Conservation (phyloP, 2,888 invertebrate species). For the Sisyra terminalis region DNA sequence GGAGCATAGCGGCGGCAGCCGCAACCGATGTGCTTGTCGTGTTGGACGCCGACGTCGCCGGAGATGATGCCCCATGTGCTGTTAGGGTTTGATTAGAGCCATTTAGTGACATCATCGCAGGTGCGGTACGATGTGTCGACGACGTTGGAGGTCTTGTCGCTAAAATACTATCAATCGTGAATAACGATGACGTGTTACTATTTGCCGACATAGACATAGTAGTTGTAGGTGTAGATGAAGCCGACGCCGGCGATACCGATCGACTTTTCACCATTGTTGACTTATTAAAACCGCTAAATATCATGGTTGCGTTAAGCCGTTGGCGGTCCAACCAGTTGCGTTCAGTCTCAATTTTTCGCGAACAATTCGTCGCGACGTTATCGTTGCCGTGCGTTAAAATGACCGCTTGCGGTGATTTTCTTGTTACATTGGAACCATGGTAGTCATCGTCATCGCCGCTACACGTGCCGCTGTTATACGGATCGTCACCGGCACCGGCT, state of each 20-base stretch:
- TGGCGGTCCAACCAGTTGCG: no score
- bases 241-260: background rate
- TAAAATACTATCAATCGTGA: slow-evolving; percentile 76
- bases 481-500: background rate
- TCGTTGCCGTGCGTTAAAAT: background rate
- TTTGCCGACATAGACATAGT: background rate
- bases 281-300: background rate
- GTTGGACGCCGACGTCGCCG: slow-evolving; percentile 23
- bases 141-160: slow-evolving; percentile 42
- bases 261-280: background rate
- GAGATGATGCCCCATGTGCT: slow-evolving; percentile 3
- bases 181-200: slow-evolving; percentile 35
- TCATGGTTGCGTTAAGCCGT: background rate
- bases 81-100: background rate
- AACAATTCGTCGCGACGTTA: no score
- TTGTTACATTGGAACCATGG: background rate
- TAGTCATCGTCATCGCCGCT: background rate
- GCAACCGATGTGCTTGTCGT: slow-evolving; percentile 23
- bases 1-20: slow-evolving; percentile 27
- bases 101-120: background rate
- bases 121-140: background rate
- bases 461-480: slow-evolving; percentile 3
- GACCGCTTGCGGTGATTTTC: background rate
- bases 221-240: background rate
- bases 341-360: no score